Percentiles rank a stretch among this genome's conserved stretches.
Conservation (phyloP, 2,888 invertebrate genomes). For the Acrobasis consociella region DNA sequence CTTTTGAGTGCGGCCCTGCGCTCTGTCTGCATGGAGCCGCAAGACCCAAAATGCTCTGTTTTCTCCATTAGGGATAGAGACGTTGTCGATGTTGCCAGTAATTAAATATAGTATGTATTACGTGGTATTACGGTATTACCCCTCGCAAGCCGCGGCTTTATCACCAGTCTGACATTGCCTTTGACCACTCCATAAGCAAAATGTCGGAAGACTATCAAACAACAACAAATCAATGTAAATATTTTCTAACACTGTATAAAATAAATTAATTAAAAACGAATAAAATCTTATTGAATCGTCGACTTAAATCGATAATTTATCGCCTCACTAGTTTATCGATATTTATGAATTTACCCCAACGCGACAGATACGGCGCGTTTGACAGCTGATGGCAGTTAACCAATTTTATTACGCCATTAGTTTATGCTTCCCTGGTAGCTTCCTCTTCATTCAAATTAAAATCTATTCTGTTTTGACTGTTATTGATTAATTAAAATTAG, state of each 20-base stretch:
- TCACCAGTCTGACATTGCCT: no score
- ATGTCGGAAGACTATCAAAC: no score
- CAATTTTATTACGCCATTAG: conserved; percentile 14
- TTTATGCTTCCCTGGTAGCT: conserved; percentile 5
- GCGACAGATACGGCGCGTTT: conserved; percentile 18
- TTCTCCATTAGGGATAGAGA: no score
- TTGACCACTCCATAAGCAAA: no score
- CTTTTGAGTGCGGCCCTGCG: no score
- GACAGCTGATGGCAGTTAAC: conserved; percentile 14
- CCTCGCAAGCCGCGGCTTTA: no score
- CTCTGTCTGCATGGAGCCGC: no score
- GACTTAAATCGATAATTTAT: conserved; percentile 1
- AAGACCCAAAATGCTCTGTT: no score
- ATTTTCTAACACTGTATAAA: not conserved
- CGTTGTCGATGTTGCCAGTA: no score
- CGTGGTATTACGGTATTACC: no score
- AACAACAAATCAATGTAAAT: no score
- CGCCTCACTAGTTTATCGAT: conserved; percentile 5
- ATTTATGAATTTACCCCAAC: conserved; percentile 20
- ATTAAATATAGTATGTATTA: no score
- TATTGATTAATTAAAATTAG: not conserved
- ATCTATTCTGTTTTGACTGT: not conserved
- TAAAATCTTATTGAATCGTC: not conserved
- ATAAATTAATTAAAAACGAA: not conserved
- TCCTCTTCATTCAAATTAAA: not conserved